phyloP scores from a whole-genome alignment of 92 coral and sea anemone genomes.

The Isaurus tuberculatus region DNA sequence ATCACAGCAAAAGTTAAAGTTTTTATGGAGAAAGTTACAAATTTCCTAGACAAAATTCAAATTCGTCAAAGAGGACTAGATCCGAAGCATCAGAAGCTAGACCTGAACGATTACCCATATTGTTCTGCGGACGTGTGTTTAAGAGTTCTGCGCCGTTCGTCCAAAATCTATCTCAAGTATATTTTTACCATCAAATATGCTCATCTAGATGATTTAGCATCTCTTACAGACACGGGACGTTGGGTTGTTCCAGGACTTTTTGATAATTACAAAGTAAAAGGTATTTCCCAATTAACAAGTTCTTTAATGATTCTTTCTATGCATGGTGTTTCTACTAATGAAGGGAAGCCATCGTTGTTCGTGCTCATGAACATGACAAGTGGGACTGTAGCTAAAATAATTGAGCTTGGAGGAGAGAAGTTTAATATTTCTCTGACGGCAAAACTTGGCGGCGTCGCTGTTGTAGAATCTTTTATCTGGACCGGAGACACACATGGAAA shows the following conservation, averaged over 20 bases:
- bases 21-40: slow-evolving; percentile 78
- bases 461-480: slow-evolving; percentile 83
- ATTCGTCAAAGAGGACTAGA: slow-evolving; percentile 93
- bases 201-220: slow-evolving; percentile 93
- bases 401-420: slow-evolving; percentile 71
- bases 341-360: slow-evolving; percentile 81
- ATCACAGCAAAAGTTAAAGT: slow-evolving; percentile 68
- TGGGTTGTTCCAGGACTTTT: slow-evolving; percentile 96
- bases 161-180: slow-evolving; percentile 74
- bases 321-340: slow-evolving; percentile 89
- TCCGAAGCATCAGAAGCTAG: slow-evolving; percentile 64
- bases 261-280: slow-evolving; percentile 90
- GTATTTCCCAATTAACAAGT: slow-evolving; percentile 74
- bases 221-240: slow-evolving; percentile 78
- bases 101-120: slow-evolving; percentile 79
- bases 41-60: slow-evolving; percentile 81
- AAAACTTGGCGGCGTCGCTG: slow-evolving; percentile 85
- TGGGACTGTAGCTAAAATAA: slow-evolving; percentile 72
- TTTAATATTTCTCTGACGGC: slow-evolving; percentile 59
- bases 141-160: slow-evolving; percentile 80
- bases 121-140: slow-evolving; percentile 89
- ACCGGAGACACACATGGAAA: slow-evolving; percentile 72
- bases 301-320: slow-evolving; percentile 80
- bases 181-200: slow-evolving; percentile 92
- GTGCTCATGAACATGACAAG: slow-evolving; percentile 76